Conservation (phyloP, 37 sponge, comb jelly and placozoan genomes). For the Theonella swinhoei region DNA sequence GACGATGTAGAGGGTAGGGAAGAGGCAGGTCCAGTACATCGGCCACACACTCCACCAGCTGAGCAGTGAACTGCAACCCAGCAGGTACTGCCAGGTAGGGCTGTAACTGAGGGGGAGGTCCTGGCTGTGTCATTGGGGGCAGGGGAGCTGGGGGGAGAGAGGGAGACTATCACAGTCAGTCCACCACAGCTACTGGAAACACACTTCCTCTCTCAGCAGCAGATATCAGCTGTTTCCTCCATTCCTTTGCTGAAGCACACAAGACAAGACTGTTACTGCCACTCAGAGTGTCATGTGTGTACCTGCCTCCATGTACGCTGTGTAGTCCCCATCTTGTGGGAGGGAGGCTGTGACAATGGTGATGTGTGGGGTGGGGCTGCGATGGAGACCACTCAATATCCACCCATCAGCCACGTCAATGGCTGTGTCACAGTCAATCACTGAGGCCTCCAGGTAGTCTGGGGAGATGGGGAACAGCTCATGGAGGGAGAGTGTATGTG, state of each 20-base stretch:
- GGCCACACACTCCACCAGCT: constrained; percentile 29
- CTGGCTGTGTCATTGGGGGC: not conserved
- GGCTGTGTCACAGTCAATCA: constrained; percentile 33
- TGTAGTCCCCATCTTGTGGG: constrained; percentile 64
- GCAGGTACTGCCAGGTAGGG: constrained; percentile 49
- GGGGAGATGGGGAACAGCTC: not conserved
- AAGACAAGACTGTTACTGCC: not conserved
- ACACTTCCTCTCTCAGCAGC: not conserved
- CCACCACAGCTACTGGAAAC: not conserved
- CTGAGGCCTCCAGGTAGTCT: constrained; percentile 15
- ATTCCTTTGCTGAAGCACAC: not conserved
- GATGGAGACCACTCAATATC: constrained; percentile 57
- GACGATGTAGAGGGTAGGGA: constrained; percentile 53
- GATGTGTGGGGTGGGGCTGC: constrained; percentile 42
- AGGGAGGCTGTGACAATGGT: constrained; percentile 44
- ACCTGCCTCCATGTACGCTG: constrained; percentile 46
- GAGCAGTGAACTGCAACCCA: constrained; percentile 52
- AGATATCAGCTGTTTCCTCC: not conserved
- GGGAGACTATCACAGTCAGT: not conserved
- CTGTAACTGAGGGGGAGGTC: not conserved
- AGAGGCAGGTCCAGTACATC: constrained; percentile 50
- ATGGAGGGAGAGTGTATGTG: not conserved
- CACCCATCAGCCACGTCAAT: constrained; percentile 72
- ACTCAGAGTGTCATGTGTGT: not conserved
- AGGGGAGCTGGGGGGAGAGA: not conserved